Evolutionary conservation across 2,888 invertebrate genomes (phyloP).

Genomic region (Mesodorylaimus sp.): DNA sequence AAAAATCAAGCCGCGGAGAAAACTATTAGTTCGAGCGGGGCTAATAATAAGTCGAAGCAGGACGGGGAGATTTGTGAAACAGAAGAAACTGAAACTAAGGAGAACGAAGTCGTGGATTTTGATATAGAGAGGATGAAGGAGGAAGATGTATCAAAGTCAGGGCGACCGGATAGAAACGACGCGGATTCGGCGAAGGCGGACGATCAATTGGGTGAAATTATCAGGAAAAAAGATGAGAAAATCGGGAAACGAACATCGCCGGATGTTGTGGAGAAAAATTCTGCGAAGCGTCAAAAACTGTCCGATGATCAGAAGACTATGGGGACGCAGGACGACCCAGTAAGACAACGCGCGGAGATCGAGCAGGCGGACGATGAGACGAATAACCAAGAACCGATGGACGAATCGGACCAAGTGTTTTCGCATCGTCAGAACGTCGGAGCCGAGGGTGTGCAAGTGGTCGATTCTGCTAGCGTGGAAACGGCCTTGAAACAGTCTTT

Average conservation of each 20-base stretch:
- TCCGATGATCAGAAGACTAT: not conserved
- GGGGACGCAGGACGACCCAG: no score
- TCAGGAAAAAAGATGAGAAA: slow-evolving; percentile 2
- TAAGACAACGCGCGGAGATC: no score
- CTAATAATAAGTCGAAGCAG: no score
- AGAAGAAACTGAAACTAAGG: no score
- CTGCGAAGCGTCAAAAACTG: slow-evolving; percentile 3
- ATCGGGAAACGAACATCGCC: not conserved
- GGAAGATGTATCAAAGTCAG: slow-evolving; percentile 8
- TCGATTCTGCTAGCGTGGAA: slow-evolving; percentile 20
- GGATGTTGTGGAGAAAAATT: slow-evolving; percentile 1
- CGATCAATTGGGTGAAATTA: no score
- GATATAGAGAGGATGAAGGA: slow-evolving; percentile 31
- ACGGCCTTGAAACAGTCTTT: slow-evolving; percentile 17
- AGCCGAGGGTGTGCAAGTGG: slow-evolving; percentile 14
- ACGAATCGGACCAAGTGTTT: no score
- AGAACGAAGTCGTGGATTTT: not conserved
- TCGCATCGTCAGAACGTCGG: no score
- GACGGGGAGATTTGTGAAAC: no score
- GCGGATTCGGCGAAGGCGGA: slow-evolving; percentile 8
- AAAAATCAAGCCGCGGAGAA: slow-evolving; percentile 20
- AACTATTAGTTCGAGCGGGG: no score
- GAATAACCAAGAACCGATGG: no score
- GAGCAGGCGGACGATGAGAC: no score
- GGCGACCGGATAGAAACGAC: not conserved